These are phyloP conservation scores for Doryteuthis pealeii DNA, from an alignment of 1,140 invertebrate species.

Conservation along the genomic window DNA sequence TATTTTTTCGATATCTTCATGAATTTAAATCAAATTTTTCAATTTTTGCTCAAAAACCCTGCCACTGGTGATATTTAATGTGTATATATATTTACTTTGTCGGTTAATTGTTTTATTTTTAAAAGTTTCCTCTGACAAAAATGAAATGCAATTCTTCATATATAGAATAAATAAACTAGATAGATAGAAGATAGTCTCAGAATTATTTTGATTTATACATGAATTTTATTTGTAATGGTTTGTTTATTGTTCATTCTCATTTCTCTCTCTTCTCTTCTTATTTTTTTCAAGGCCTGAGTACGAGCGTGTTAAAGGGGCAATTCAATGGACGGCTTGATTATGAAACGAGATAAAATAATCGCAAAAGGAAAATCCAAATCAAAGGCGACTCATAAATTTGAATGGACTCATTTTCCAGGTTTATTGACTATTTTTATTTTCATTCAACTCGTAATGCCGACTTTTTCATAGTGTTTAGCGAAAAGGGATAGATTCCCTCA, in stretches of 20 bases:
- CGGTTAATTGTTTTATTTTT: too few species aligned
- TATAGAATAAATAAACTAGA: too few species aligned
- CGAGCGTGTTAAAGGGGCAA: constrained; percentile 81
- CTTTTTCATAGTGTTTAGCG: too few species aligned
- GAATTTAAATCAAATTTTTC: constrained; percentile 9
- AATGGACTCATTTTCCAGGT: neutral
- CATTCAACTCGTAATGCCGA: neutral
- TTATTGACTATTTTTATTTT: constrained; percentile 2
- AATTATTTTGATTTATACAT: too few species aligned
- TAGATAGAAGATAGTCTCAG: too few species aligned
- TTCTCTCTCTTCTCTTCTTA: constrained; percentile 36
- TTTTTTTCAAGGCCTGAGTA: constrained; percentile 69
- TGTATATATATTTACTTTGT: too few species aligned
- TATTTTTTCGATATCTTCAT: neutral
- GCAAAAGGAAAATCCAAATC: constrained; percentile 67
- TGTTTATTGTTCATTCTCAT: too few species aligned
- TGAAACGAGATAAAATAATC: constrained; percentile 76
- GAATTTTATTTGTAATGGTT: neutral
- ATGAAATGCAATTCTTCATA: too few species aligned
- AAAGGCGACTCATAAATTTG: constrained; percentile 64
- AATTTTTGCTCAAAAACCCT: too few species aligned
- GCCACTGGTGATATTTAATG: too few species aligned
- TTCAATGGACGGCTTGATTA: constrained; percentile 81
- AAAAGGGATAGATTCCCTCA: too few species aligned
- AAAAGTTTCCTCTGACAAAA: too few species aligned